Base-by-base conservation (phyloP, 2,797 vertebrate species). In the Oceanodroma leucorhoa region DNA sequence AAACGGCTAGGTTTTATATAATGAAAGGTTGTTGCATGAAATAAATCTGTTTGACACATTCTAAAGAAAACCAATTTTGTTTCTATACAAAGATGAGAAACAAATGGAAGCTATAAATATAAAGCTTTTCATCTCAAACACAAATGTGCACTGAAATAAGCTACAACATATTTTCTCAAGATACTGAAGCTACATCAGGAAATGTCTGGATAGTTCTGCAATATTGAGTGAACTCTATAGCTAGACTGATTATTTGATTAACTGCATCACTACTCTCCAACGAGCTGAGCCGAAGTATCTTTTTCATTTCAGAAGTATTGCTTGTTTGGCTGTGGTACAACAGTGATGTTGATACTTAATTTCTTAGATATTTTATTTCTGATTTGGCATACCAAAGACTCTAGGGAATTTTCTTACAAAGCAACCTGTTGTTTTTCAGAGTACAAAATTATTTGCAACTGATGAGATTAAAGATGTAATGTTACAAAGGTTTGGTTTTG, bases 201-300 rank as follows among this genome's bases (percentile, higher is more conserved):
- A 90, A 85, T 8, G 20, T 79, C 60, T 91, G 46, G 61, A 61
- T 81, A 61, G 50, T n/a, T 88, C 70, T 82, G 45, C 55, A 90
- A 43, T 60, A 77, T 20, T 54, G 78, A 79, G 53, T 36, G 53
- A 94, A 66, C 53, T 70, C 40, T 15, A 38, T n/a, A 89, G 75
- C 75, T 24, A 57, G 19, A 82, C 58, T 51, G 71, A 70, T 94
- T 83, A 93, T 82, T 86, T 83, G 79, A 93, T 96, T 96, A 92
- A 90, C 70, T 79, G 89, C 93, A 89, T 55, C 67, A 13, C 34
- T 84, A 40, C 40, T 43, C 34, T 79, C 27, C 82, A 91, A 70
- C 0, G 26, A 53, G 60, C 58, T 70, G 53, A 91, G 65, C 6
- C 1, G 1, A 66, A 88, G n/a, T 54, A 58, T 45, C 73, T 70